Percentiles rank a stretch among this genome's conserved stretches.
phyloP scores from a whole-genome alignment of 2,797 vertebrate species.

The Acrossocheilus fasciatus region DNA sequence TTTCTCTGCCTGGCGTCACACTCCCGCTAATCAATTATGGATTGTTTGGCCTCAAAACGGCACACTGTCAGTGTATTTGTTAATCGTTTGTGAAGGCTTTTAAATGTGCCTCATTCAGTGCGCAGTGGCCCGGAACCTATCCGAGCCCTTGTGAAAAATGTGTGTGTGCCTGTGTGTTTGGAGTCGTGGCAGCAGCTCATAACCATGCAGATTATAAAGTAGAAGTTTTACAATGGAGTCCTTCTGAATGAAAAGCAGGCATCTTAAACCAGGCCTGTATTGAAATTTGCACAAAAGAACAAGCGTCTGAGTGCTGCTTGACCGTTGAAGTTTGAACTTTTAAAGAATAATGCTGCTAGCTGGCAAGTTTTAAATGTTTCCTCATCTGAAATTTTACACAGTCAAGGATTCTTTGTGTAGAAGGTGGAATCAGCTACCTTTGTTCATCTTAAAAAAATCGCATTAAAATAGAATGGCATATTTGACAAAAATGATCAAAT shows the following conservation, averaged over 20 bases:
- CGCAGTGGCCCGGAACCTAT: conserved; percentile 51
- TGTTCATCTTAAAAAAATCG: neutral
- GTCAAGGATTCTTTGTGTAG: neutral
- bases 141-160: conserved; percentile 37
- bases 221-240: conserved; percentile 34
- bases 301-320: neutral
- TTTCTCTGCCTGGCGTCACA: conserved; percentile 77
- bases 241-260: conserved; percentile 32
- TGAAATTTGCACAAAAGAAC: conserved; percentile 27
- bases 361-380: neutral
- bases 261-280: conserved; percentile 13
- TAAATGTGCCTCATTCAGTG: conserved; percentile 70
- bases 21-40: conserved; percentile 82
- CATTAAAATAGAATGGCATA: neutral
- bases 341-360: neutral
- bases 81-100: conserved; percentile 78
- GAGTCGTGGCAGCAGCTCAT: conserved; percentile 27
- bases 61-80: conserved; percentile 75
- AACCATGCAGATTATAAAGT: conserved; percentile 38
- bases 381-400: neutral
- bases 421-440: neutral
- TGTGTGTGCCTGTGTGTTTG: conserved; percentile 44
- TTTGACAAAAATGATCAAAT: neutral
- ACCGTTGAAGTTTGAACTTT: conserved; percentile 1
- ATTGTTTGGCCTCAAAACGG: conserved; percentile 75